Percentiles rank a stretch among this genome's conserved stretches.
These are phyloP conservation scores for Simalia tracyae DNA, from an alignment of 2,797 vertebrate genomes.

Conservation along the genomic window DNA sequence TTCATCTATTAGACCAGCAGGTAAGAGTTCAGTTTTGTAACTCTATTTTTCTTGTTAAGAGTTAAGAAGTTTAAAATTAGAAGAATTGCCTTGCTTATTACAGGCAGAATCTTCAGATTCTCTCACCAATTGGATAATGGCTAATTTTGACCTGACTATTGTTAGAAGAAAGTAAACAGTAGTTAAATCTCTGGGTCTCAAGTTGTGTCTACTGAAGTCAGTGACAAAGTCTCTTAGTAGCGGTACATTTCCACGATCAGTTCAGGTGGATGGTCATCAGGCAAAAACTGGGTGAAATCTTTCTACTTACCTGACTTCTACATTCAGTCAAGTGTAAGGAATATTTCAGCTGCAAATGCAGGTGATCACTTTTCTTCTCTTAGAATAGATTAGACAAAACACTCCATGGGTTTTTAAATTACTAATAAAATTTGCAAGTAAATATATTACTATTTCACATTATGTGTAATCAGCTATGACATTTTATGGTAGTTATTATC, in stretches of 20 bases:
- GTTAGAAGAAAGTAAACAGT: background rate
- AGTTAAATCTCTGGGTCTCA: background rate
- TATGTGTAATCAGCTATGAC: background rate
- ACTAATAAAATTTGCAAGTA: background rate
- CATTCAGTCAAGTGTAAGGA: background rate
- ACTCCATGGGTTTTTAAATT: background rate
- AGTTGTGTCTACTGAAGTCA: background rate
- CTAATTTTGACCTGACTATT: background rate
- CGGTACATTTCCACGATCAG: background rate
- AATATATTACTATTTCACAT: background rate
- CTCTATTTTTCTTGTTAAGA: background rate
- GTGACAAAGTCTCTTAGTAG: background rate
- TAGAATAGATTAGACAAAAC: background rate
- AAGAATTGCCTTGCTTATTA: slow-evolving; percentile 12
- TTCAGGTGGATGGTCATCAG: background rate
- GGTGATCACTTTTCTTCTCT: background rate
- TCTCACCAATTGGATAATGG: background rate
- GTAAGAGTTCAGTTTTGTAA: background rate
- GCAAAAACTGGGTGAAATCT: background rate
- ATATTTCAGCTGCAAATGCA: background rate
- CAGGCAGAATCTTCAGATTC: background rate
- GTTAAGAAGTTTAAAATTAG: background rate
- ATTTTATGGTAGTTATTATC: background rate
- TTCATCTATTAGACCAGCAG: slow-evolving; percentile 10
- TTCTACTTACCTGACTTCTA: background rate